Conservation (phyloP, 1,140 invertebrate genomes). For the Cherax destructor region DNA sequence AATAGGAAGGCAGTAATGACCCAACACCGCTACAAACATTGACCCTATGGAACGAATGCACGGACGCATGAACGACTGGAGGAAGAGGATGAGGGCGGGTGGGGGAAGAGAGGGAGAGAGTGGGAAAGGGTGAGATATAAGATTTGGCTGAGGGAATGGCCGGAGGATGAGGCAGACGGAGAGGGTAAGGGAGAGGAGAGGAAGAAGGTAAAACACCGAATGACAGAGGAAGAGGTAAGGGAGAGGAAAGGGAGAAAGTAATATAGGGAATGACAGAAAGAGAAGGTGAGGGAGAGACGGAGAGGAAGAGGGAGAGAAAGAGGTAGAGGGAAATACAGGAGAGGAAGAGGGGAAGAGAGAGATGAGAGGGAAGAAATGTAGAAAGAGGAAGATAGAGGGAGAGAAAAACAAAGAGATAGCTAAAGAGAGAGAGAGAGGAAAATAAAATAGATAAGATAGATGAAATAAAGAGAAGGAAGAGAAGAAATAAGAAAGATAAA, state of each 20-base stretch:
- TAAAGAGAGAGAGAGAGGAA: background rate
- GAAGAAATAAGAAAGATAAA: background rate
- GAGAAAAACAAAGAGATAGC: no score
- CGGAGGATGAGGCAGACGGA: no score
- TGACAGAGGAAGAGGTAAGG: background rate
- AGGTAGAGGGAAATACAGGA: background rate
- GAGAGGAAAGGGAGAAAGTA: background rate
- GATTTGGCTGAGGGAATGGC: no score
- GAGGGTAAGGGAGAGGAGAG: background rate
- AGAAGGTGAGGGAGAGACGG: background rate
- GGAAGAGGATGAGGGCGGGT: background rate
- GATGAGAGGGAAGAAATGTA: background rate
- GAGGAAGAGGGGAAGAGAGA: background rate
- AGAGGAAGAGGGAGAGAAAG: background rate
- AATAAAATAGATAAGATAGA: background rate
- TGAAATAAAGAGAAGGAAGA: background rate
- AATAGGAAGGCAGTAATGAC: slow-evolving; percentile 16
- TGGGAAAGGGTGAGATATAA: no score
- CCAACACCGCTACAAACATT: slow-evolving; percentile 18
- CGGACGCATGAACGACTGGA: background rate
- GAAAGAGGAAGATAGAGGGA: background rate
- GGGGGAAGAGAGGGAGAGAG: no score
- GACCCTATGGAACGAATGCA: slow-evolving; percentile 25
- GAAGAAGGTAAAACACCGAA: background rate
- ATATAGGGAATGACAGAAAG: background rate